phyloP scores from a whole-genome alignment of 1,140 invertebrate species.

The Metaphire vulgaris region DNA sequence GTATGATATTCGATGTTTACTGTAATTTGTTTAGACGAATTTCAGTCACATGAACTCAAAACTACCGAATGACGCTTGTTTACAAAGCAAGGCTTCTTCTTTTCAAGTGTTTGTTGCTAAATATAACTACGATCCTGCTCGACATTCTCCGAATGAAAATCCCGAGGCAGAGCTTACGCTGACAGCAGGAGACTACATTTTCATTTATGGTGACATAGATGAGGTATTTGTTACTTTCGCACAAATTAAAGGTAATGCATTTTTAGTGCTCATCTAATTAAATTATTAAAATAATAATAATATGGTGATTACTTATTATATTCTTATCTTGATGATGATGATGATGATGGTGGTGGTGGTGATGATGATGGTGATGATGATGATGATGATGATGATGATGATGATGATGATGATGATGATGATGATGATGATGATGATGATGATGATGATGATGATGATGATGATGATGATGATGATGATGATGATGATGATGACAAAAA shows the following conservation, averaged over 20 bases:
- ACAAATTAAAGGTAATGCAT: background rate
- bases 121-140: slow-evolving; percentile 87
- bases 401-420: slow-evolving; percentile 31
- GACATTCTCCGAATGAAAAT: slow-evolving; percentile 77
- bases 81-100: no score
- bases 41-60: no score
- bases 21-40: no score
- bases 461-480: slow-evolving; percentile 25
- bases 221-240: slow-evolving; percentile 52
- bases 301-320: background rate
- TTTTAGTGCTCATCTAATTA: background rate
- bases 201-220: slow-evolving; percentile 85
- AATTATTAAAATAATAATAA: background rate
- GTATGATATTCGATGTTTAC: no score
- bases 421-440: slow-evolving; percentile 30
- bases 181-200: slow-evolving; percentile 88
- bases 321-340: background rate
- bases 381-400: no score
- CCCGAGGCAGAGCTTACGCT: slow-evolving; percentile 89
- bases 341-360: slow-evolving; percentile 24
- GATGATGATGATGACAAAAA: no score
- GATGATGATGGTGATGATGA: slow-evolving; percentile 30
- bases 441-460: slow-evolving; percentile 31
- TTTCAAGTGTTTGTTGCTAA: slow-evolving; percentile 55
- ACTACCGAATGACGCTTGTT: no score